Base-by-base conservation (phyloP, 2,113 vertebrate genomes). In the Elanoides forficatus region DNA sequence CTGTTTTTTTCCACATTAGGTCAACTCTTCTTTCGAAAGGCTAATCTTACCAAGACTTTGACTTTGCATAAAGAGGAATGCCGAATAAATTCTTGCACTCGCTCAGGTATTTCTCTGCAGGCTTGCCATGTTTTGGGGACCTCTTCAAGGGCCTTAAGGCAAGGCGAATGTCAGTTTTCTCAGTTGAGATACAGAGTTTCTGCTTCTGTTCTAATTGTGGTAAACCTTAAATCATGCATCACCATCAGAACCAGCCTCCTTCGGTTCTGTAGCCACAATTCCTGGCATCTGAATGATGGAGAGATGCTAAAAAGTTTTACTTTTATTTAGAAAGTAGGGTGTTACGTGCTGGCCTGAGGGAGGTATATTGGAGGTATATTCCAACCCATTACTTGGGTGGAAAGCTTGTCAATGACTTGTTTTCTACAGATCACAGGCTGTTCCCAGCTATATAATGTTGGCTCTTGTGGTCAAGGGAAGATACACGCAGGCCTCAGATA, bases 401-500 rank as follows among this genome's bases (percentile, higher is more conserved):
- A 83, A 96, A 73, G 58, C 66, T 93, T 74, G 55, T 59, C 72
- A 93, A 47, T 63, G 47, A 71, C 55, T 70, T 96, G 78, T 94
- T 96, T 91, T 75, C 59, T 30, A 70, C 67, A 90, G 66, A 91
- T 85, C 34, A 70, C 67, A 91, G 45, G 3, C 43, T 74, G 74
- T 36, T 53, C 38, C 55, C 45, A 29, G 78, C 66, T 53, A 68
- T 62, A 53, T 72, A 85, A 58, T 45, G 53, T 58, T 93, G 91
- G 93, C 76, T 89, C 29, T 47, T 50, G 62, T 7, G 25, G 86
- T 90, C 93, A 91, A 78, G 23, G 53, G 52, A 76, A 83, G 79
- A 88, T 9, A 96, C 72, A 40, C 15, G 21, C 20, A 86, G 90
- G 85, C 17, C 45, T 70, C 58, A 73, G 67, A 66, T 90, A 90